phyloP scores from a whole-genome alignment of 2,113 vertebrate genomes.

The Chinchilla lanigera region DNA sequence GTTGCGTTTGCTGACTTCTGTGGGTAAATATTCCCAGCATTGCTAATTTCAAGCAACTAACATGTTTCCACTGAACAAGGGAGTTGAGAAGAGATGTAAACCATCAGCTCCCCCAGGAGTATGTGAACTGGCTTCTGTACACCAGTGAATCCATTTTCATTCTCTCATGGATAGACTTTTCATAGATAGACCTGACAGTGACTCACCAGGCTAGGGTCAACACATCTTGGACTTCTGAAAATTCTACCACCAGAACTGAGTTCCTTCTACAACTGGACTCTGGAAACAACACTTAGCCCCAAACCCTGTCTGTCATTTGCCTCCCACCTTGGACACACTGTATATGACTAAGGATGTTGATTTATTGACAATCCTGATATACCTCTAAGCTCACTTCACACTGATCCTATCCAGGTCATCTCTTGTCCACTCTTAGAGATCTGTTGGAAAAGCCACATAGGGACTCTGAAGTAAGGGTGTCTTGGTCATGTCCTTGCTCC shows the following conservation, averaged over 20 bases:
- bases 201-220: background rate
- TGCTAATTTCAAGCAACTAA: background rate
- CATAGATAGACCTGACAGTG: background rate
- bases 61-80: background rate
- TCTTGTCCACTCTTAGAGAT: background rate
- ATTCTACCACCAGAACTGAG: background rate
- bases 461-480: background rate
- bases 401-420: background rate
- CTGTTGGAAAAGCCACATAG: background rate
- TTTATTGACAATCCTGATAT: background rate
- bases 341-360: background rate
- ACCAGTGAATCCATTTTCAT: background rate
- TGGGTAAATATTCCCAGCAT: background rate
- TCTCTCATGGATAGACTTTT: background rate
- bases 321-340: background rate
- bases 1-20: background rate
- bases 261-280: background rate
- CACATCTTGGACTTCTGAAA: background rate
- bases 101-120: background rate
- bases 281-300: background rate
- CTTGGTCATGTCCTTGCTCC: background rate
- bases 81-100: background rate
- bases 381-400: background rate
- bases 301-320: background rate
- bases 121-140: background rate